These are phyloP conservation scores for Acronicta leporina DNA, from an alignment of 2,888 invertebrate genomes.

Conservation along the genomic window DNA sequence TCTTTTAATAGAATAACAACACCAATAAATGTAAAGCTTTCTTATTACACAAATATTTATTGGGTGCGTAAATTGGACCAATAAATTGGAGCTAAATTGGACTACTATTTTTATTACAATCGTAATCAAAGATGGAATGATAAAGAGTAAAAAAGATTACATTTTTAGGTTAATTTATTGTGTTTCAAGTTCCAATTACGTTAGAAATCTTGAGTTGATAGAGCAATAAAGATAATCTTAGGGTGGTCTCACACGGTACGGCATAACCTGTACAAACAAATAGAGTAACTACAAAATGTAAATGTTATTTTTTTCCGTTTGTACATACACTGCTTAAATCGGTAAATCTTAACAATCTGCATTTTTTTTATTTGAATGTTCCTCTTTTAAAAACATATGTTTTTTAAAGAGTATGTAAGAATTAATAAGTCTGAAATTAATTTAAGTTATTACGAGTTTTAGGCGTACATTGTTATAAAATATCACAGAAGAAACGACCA, in stretches of 20 bases:
- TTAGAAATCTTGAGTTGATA: slow-evolving; percentile 17
- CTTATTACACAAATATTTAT: slow-evolving; percentile 47
- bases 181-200: slow-evolving; percentile 25
- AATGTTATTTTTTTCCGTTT: no score
- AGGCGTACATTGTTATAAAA: neutral
- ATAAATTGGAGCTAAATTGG: slow-evolving; percentile 33
- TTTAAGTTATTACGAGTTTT: neutral
- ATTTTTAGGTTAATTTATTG: slow-evolving; percentile 43
- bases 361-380: no score
- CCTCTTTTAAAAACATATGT: no score
- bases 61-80: slow-evolving; percentile 39
- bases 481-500: neutral
- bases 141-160: slow-evolving; percentile 38
- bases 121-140: slow-evolving; percentile 32
- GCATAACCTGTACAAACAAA: neutral
- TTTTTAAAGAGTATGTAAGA: no score
- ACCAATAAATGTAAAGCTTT: slow-evolving; percentile 40
- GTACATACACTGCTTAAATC: no score
- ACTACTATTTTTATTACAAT: slow-evolving; percentile 37
- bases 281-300: neutral
- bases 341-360: no score
- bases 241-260: neutral
- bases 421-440: no score
- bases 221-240: slow-evolving; percentile 15
- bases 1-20: slow-evolving; percentile 27